A percentile compares a stretch with the other conserved stretches of the same genome.
phyloP scores from a whole-genome alignment of 2,113 vertebrate species.

The Madoqua kirkii region DNA sequence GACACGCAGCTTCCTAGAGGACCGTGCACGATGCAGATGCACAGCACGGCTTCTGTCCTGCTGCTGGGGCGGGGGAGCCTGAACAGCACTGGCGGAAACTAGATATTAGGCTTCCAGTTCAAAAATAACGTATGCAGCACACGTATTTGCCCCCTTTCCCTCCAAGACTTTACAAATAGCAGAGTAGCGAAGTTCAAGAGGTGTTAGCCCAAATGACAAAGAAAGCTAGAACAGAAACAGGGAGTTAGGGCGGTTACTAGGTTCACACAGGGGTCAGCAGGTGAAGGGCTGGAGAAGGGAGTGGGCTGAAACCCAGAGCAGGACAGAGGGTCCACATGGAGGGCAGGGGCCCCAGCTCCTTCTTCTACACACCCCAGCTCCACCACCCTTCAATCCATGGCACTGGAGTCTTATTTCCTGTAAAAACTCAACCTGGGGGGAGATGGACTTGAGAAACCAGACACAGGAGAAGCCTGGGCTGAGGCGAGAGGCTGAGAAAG shows the following conservation, averaged over 20 bases:
- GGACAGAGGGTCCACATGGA: fast-evolving
- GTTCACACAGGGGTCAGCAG: neutral
- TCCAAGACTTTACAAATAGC: neutral
- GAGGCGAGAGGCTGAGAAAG: neutral
- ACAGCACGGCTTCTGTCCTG: fast-evolving
- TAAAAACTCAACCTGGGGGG: neutral
- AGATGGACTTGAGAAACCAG: neutral
- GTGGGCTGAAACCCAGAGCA: neutral
- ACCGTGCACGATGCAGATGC: fast-evolving
- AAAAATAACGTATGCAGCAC: fast-evolving
- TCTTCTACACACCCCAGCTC: neutral
- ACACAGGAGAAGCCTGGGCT: neutral
- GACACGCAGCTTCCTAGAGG: no score
- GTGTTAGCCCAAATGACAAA: no score
- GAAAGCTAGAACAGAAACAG: no score
- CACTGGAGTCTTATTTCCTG: neutral
- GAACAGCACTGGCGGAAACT: no score
- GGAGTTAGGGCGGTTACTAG: fast-evolving
- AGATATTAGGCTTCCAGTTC: neutral
- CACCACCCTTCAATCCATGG: fast-evolving
- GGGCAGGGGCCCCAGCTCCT: fast-evolving
- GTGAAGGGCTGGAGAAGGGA: neutral
- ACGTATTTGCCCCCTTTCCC: neutral
- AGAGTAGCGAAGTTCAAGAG: neutral
- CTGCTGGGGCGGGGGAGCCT: fast-evolving